Conservation (phyloP, 2,113 vertebrate genomes). For the Thalassarche chlororhynchos region DNA sequence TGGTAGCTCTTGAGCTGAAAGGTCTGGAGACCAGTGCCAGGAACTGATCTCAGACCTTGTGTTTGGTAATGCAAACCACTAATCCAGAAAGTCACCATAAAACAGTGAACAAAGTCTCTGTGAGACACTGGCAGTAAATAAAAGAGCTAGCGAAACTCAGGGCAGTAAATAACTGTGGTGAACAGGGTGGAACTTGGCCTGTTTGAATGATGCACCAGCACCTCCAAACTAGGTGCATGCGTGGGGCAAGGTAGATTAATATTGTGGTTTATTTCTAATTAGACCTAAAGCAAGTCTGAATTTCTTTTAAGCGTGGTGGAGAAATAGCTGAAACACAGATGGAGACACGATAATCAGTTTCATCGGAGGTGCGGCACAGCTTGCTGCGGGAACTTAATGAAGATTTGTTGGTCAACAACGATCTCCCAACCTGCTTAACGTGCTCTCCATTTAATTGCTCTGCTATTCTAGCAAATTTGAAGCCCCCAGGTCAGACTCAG, state of each 20-base stretch:
- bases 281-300: not conserved
- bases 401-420: constrained; percentile 45
- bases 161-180: not conserved
- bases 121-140: not conserved
- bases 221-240: not conserved
- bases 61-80: not conserved
- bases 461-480: not conserved
- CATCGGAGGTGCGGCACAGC: not conserved
- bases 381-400: constrained; percentile 6
- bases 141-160: not conserved
- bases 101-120: not conserved
- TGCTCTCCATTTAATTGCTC: not conserved
- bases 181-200: not conserved
- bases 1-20: not conserved
- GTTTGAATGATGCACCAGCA: not conserved
- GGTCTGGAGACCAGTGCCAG: not conserved
- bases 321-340: not conserved
- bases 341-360: not conserved
- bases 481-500: not conserved
- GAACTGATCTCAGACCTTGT: not conserved
- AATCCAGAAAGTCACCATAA: not conserved
- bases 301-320: not conserved
- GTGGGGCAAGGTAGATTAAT: not conserved
- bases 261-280: not conserved
- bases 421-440: not conserved